These are phyloP conservation scores for Galbula dea DNA, from an alignment of 2,113 vertebrate species.

Conservation along the genomic window DNA sequence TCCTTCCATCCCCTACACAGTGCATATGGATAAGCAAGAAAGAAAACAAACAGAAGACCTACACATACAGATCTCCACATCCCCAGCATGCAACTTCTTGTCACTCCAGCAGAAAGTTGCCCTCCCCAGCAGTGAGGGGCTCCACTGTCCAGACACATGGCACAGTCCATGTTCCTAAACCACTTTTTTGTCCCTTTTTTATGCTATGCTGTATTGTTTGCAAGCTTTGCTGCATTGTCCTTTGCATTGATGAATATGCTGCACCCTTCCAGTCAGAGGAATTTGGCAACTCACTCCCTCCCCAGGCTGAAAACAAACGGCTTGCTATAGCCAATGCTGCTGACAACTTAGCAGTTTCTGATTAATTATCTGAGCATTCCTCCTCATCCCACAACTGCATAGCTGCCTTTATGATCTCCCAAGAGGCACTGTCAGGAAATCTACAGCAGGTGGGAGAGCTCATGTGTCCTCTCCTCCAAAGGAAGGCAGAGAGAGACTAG, in stretches of 20 bases:
- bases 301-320: neutral
- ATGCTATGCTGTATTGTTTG: neutral
- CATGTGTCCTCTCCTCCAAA: constrained; percentile 26
- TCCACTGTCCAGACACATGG: neutral
- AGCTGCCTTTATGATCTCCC: neutral
- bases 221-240: neutral
- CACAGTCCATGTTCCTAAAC: neutral
- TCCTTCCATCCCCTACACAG: neutral
- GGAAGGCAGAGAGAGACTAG: neutral
- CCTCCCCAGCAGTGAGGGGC: neutral
- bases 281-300: neutral
- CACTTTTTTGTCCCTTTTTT: neutral
- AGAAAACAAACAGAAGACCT: neutral
- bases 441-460: constrained; percentile 47
- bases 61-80: neutral
- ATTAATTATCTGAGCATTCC: neutral
- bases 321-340: neutral
- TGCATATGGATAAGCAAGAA: neutral
- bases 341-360: neutral
- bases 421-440: neutral
- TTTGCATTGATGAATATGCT: neutral
- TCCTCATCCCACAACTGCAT: neutral
- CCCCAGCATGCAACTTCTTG: neutral
- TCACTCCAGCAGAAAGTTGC: neutral
- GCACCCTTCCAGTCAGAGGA: neutral